phyloP scores from a whole-genome alignment of 2,888 invertebrate species.

The Tinea trinotella region DNA sequence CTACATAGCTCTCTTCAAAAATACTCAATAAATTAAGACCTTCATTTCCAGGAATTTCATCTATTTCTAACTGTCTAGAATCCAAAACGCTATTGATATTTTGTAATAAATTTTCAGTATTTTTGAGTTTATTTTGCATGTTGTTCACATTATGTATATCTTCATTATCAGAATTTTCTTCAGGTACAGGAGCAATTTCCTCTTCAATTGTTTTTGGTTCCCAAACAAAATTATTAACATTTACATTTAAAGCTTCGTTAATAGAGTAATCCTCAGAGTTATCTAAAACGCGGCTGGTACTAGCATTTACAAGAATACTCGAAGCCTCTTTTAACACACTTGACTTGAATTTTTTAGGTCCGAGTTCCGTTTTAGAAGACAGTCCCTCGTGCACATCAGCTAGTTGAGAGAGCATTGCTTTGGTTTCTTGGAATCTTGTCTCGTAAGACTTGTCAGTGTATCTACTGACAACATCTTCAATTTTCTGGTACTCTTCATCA shows the following conservation, averaged over 20 bases:
- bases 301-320: slow-evolving; percentile 36
- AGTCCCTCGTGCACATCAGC: slow-evolving; percentile 46
- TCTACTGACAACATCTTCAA: slow-evolving; percentile 53
- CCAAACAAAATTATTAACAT: slow-evolving; percentile 31
- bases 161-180: slow-evolving; percentile 5
- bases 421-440: slow-evolving; percentile 54
- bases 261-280: slow-evolving; percentile 47
- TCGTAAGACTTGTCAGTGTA: slow-evolving; percentile 58
- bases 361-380: slow-evolving; percentile 25
- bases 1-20: slow-evolving; percentile 36
- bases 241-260: slow-evolving; percentile 49
- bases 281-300: slow-evolving; percentile 22
- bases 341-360: slow-evolving; percentile 28
- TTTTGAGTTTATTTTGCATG: slow-evolving; percentile 21
- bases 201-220: not conserved
- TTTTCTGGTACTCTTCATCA: slow-evolving; percentile 46
- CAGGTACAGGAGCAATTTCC: not conserved
- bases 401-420: slow-evolving; percentile 50
- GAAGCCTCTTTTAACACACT: slow-evolving; percentile 46
- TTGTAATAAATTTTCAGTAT: slow-evolving; percentile 21
- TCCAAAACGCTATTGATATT: slow-evolving; percentile 17
- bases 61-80: not conserved
- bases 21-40: slow-evolving; percentile 38
- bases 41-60: not conserved
- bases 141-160: slow-evolving; percentile 6